Percentiles rank a stretch among this genome's conserved stretches.
These are phyloP conservation scores for Apamea crenata DNA, from an alignment of 2,888 invertebrate genomes.

Conservation along the genomic window DNA sequence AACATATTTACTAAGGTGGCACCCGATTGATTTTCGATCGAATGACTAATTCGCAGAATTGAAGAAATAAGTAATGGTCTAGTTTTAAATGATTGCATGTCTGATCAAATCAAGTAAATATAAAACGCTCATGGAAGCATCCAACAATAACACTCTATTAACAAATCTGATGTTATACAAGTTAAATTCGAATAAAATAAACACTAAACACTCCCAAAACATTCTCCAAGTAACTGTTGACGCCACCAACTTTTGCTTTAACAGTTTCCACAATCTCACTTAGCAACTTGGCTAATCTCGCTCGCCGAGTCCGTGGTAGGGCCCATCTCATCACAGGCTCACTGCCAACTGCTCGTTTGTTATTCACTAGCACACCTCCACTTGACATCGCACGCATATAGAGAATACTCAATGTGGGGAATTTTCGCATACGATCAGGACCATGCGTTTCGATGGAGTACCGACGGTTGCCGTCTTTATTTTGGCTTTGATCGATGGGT, in stretches of 20 bases:
- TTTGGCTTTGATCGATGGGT: constrained; percentile 65
- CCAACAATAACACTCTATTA: neutral
- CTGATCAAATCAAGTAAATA: neutral
- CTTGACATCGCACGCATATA: constrained; percentile 83
- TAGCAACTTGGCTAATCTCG: constrained; percentile 51
- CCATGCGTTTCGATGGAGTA: constrained; percentile 57
- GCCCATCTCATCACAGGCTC: constrained; percentile 75
- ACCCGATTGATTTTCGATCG: neutral
- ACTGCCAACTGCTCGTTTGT: constrained; percentile 86
- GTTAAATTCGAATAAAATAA: constrained; percentile 25
- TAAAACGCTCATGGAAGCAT: neutral
- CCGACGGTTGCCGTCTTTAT: constrained; percentile 67
- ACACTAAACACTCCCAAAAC: constrained; percentile 24
- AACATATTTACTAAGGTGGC: neutral
- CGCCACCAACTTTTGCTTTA: constrained; percentile 38
- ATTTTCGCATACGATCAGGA: constrained; percentile 80
- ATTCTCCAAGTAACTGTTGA: constrained; percentile 12
- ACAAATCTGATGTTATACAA: constrained; percentile 14
- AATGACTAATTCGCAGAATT: neutral
- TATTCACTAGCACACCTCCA: constrained; percentile 82
- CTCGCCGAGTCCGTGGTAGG: constrained; percentile 68
- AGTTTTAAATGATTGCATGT: neutral
- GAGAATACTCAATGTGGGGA: constrained; percentile 87
- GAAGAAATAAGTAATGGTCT: neutral
- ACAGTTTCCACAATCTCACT: constrained; percentile 54